Conservation (phyloP, 2,797 vertebrate genomes). For the Pseudomugil gertrudae region DNA sequence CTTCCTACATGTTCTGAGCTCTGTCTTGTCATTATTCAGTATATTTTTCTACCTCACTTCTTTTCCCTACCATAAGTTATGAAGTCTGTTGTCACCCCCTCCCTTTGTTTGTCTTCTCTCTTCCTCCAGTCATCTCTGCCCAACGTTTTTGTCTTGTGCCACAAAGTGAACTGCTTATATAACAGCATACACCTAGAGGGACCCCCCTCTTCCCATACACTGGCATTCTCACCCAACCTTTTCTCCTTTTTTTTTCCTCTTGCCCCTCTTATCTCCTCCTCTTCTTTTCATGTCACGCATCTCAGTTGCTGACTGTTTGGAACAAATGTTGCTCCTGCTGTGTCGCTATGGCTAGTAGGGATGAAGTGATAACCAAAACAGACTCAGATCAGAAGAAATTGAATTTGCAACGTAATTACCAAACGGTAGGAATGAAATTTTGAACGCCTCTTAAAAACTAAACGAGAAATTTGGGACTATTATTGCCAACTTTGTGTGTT, state of each 20-base stretch:
- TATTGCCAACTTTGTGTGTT: not conserved
- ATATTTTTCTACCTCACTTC: conserved; percentile 33
- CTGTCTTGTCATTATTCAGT: conserved; percentile 64
- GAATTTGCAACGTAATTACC: not conserved
- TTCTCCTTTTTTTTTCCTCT: conserved; percentile 18
- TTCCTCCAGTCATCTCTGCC: conserved; percentile 47
- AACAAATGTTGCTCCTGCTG: conserved; percentile 43
- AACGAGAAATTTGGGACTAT: not conserved
- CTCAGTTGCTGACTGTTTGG: conserved; percentile 23
- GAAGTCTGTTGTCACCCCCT: conserved; percentile 53
- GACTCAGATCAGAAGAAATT: conserved; percentile 13
- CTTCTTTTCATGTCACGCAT: conserved; percentile 14
- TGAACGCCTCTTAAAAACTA: not conserved
- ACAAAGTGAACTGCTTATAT: conserved; percentile 78
- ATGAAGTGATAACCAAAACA: conserved; percentile 36
- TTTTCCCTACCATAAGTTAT: conserved; percentile 48
- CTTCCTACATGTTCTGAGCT: conserved; percentile 28
- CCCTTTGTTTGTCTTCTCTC: conserved; percentile 22
- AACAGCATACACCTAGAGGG: conserved; percentile 65
- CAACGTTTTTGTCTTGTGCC: conserved; percentile 68
- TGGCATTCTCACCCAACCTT: conserved; percentile 36
- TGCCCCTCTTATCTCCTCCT: conserved; percentile 35
- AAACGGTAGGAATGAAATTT: not conserved
- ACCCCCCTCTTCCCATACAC: conserved; percentile 44
- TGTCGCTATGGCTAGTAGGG: conserved; percentile 16